A percentile compares a stretch with the other conserved stretches of the same genome.
Evolutionary conservation across 2,888 invertebrate genomes (phyloP).

Genomic region (Euzophera pinguis): DNA sequence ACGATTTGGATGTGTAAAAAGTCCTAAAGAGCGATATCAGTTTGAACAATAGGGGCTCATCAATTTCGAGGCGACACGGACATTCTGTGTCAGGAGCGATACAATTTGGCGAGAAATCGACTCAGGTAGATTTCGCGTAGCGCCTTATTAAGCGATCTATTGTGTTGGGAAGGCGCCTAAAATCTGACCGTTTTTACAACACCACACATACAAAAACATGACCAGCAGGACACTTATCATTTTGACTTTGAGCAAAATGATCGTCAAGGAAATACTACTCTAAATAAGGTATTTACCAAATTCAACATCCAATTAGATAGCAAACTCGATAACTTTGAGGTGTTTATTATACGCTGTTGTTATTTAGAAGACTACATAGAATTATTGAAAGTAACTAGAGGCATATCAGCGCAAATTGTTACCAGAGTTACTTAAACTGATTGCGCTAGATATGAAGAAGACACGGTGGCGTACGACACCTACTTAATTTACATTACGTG

Average conservation of each 20-base stretch:
- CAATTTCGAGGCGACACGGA: constrained; percentile 51
- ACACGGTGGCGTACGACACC: constrained; percentile 59
- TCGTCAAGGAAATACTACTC: background rate
- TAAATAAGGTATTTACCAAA: background rate
- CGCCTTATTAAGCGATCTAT: constrained; percentile 58
- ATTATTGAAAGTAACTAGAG: constrained; percentile 21
- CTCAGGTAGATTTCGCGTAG: constrained; percentile 61
- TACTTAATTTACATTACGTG: constrained; percentile 65
- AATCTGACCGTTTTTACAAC: constrained; percentile 44
- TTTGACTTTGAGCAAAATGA: constrained; percentile 6
- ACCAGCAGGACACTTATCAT: constrained; percentile 20
- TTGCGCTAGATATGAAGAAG: constrained; percentile 51
- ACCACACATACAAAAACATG: constrained; percentile 32
- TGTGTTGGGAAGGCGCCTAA: constrained; percentile 63
- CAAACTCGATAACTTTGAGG: background rate
- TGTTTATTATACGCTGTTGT: background rate
- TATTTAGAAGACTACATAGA: background rate
- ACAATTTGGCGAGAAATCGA: constrained; percentile 52
- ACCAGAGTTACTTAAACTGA: constrained; percentile 31
- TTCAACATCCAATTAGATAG: no score
- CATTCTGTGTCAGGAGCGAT: constrained; percentile 30
- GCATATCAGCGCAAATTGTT: constrained; percentile 29
- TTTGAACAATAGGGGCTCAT: constrained; percentile 58
- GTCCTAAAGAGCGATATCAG: background rate
- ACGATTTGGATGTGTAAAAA: no score